Base-by-base conservation (phyloP, 2,888 invertebrate species). In the Coronaproctus castanopsis region DNA sequence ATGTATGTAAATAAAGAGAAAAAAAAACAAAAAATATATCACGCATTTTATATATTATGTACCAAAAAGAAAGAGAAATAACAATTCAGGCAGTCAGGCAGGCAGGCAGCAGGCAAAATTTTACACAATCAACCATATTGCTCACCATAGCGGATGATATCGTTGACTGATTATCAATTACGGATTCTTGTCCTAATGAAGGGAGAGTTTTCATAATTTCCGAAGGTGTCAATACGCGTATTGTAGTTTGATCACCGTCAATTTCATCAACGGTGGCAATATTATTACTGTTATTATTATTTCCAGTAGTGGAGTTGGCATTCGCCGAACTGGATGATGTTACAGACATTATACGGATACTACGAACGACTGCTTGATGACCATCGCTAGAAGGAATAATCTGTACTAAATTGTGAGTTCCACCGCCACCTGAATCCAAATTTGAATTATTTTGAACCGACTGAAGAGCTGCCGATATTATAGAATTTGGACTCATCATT, bases 171-270 rank as follows among this genome's bases (percentile, higher is more conserved):
- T 8, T 36, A 36, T 36, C 36, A 36, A 14, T 14, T 36, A 5
- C 36, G 36, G 77, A 78, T 77, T 80, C 67, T 65, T 67, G 81
- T 75, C 81, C 81, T 75, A 86, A 81, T 74, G 85, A 84, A 73
- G 87, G 87, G 77, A 87, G 81, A 72, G 87, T 87, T 80, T 85
- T 83, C 87, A 87, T 87, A 75, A 87, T 87, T 81, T 87, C 87
- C 69, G 85, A 85, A 70, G 87, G 87, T 70, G 87, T 87, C 74
- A 87, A 80, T 76, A 87, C 87, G 74, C 87, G 82, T 75, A 87
- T 87, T 76, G 85, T 86, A 51, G 62, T 57, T 36, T 57, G 63
- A 55, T 62, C 61, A 18, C 22, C 21, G 3, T 48, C 21, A 8
- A 49, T 49, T 18, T 22, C 19, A 50, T 63, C 59, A 48, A 59